Evolutionary conservation across 2,797 vertebrate genomes (phyloP), one percentile per base, ranked within the genome.

Genomic region (Urosaurus nigricauda): DNA sequence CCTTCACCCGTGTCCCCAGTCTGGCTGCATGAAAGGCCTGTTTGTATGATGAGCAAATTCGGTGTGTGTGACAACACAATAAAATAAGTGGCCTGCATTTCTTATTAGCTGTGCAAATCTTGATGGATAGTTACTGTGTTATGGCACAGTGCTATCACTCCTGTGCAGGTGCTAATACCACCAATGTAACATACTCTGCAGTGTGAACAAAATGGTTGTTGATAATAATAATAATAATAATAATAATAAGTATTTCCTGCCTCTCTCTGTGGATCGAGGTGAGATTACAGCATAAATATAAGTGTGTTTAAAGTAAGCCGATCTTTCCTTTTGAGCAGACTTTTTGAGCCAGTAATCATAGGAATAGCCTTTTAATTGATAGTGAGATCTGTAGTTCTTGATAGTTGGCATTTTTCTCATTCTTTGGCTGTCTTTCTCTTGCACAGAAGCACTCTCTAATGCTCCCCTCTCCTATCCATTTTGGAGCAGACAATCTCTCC

Each of bases 401-500:
- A 87, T 63, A 21, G 74, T 26, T 90, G 21, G 40, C 80, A 79
- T 83, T 90, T 90, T 83, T 87, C 24, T 79, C 85, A 73, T 90
- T 83, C 85, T 84, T 79, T 32, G 8, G 71, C 29, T 56, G 35
- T 83, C 43, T 51, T 53, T 26, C 35, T 29, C n/a, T 77, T 68
- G 17, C 12, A n/a, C 35, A 24, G 12, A 40, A 29, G 8, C n/a
- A 53, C 13, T 7, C n/a, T 53, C 60, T 35, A 53, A 21, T 6
- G 11, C 56, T 53, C 26, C 32, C 37, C n/a, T 12, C 71, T 82
- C 58, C 58, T 8, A 5, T 75, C 43, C 24, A 8, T 68, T 53
- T 51, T 37, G 73, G 71, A 82, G 79, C 32, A 53, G 24, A n/a
- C 26, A 14, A 12, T 75, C n/a, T 74, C 37, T 19, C 26, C 5